Evolutionary conservation across 2,888 invertebrate genomes (phyloP).

Genomic region (Himalopsyche kuldschensis): DNA sequence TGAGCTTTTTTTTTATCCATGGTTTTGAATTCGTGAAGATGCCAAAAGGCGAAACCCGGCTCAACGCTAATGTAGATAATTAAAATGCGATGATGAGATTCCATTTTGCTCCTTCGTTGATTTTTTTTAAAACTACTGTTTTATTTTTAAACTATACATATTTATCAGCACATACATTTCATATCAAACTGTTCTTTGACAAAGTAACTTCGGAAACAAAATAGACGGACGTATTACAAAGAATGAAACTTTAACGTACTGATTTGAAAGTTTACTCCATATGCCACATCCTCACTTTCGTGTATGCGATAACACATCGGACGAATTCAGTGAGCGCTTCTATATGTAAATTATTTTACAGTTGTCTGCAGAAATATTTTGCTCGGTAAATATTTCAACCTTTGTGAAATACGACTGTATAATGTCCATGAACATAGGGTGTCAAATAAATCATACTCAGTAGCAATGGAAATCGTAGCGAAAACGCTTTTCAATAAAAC

Average conservation of each 20-base stretch:
- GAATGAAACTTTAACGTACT: not conserved
- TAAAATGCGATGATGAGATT: too few species aligned
- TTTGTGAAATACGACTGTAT: not conserved
- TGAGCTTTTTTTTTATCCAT: too few species aligned
- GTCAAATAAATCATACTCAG: not conserved
- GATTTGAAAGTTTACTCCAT: not conserved
- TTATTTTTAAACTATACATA: too few species aligned
- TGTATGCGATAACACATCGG: not conserved
- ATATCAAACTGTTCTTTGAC: not conserved
- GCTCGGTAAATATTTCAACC: not conserved
- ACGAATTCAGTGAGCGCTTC: not conserved
- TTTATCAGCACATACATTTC: too few species aligned
- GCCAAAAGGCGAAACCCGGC: too few species aligned
- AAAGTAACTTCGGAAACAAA: not conserved
- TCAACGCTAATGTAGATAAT: too few species aligned
- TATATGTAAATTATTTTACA: slow-evolving; percentile 3
- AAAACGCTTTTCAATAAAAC: too few species aligned
- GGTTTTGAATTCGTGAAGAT: too few species aligned
- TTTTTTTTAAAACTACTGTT: too few species aligned
- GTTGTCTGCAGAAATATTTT: not conserved
- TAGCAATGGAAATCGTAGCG: not conserved
- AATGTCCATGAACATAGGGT: not conserved
- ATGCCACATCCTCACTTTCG: not conserved
- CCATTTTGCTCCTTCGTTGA: too few species aligned
- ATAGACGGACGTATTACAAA: not conserved